Conservation (phyloP, 2,797 vertebrate species). For the Pantherophis alleghaniensis region DNA sequence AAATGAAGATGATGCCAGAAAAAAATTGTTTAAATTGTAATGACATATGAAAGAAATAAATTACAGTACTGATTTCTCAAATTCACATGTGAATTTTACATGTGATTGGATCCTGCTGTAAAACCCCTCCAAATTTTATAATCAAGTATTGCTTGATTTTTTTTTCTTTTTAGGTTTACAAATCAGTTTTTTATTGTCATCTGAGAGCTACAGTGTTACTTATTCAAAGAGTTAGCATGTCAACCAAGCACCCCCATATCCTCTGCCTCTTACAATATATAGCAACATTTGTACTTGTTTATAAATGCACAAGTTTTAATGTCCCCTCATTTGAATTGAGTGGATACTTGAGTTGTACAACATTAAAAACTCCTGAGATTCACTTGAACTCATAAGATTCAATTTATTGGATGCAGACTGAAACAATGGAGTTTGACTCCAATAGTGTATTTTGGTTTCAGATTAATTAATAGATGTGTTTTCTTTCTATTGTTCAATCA, state of each 20-base stretch:
- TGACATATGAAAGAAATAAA: neutral
- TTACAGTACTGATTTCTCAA: neutral
- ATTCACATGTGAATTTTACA: constrained; percentile 9
- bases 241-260: neutral
- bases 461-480: constrained; percentile 55
- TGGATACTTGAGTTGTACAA: constrained; percentile 7
- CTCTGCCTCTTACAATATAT: neutral
- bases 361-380: constrained; percentile 32
- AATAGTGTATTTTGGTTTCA: neutral
- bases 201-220: neutral
- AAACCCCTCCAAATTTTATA: neutral
- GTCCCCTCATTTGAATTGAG: neutral
- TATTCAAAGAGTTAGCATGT: neutral
- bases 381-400: neutral
- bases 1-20: constrained; percentile 14
- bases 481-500: constrained; percentile 58
- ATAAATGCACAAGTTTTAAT: neutral
- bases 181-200: constrained; percentile 19
- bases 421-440: constrained; percentile 27
- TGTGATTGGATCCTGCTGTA: neutral
- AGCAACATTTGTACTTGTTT: neutral
- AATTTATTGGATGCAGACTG: constrained; percentile 29
- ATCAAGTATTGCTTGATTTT: neutral
- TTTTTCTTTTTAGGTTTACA: constrained; percentile 29
- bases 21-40: neutral